Conservation (phyloP, 2,113 vertebrate genomes). For the Zapornia atra region DNA sequence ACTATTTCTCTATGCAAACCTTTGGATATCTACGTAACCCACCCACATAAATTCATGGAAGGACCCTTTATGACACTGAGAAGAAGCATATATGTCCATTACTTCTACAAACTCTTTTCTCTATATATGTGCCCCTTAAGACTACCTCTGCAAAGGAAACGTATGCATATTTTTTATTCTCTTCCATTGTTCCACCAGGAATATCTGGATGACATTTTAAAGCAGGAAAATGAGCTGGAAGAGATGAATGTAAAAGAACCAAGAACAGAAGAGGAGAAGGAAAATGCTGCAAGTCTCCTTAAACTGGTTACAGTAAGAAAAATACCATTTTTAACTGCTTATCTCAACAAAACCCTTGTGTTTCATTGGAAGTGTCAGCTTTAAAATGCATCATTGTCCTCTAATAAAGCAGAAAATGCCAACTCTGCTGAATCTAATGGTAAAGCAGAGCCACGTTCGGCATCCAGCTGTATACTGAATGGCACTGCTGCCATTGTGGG, state of each 20-base stretch:
- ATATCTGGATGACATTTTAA: conserved; percentile 83
- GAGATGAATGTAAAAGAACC: conserved; percentile 84
- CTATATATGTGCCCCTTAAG: not conserved
- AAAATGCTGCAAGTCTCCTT: conserved; percentile 77
- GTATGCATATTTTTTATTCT: not conserved
- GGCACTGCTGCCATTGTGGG: not conserved
- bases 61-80: not conserved
- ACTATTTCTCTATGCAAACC: not conserved
- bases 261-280: conserved; percentile 77
- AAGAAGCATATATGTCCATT: not conserved
- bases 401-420: not conserved
- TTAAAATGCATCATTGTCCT: not conserved
- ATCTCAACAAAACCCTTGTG: not conserved
- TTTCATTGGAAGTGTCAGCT: not conserved
- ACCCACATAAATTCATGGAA: not conserved
- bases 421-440: not conserved
- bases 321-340: not conserved
- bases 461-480: not conserved
- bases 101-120: not conserved
- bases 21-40: not conserved
- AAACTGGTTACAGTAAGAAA: conserved; percentile 79
- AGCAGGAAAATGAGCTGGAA: conserved; percentile 76
- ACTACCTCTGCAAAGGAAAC: not conserved
- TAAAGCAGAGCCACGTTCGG: not conserved
- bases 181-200: conserved; percentile 69